Evolutionary conservation across 2,888 invertebrate genomes (phyloP), one percentile per base, ranked within the genome.

Genomic region (Drosophila koepferae): DNA sequence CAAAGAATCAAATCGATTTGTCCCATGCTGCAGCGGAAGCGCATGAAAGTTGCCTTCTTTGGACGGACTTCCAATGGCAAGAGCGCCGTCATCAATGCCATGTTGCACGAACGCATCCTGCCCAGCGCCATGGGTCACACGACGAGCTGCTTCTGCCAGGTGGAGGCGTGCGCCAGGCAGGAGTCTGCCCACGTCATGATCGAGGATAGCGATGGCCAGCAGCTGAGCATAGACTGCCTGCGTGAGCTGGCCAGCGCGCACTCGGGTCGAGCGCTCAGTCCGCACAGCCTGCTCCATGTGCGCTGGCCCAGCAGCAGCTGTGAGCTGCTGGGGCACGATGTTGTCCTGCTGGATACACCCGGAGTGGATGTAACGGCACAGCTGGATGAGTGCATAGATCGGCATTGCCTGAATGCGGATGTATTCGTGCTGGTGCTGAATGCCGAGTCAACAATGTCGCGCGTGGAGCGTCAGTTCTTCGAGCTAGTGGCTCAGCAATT

Each of bases 111-210:
- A 91, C 98, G 98, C 94, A 98, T 99, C 74, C 94, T 99, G 81
- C 99, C 99, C 0, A 98, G 98, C 91, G 99, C 98, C 63, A 99
- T 99, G 91, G 99, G 99, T 0, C 99, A 99, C 93, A 99, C 99
- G 2, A 99, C 99, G 60, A 99, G 99, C 94, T 99, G 99, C 93
- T 99, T 99, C 93, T 95, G 99, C 63, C 99, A 99, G 94, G 99
- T 99, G 4, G 82, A 79, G 46, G 91, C 90, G 10, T 98, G 98
- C 61, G 96, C 96, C 0, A 96, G 97, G 74, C 96, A 95, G 2
- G 96, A 96, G 60, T 97, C 97, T 86, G 96, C 98, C 0, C 98
- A 97, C 93, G 94, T 99, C 38, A 94, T 97, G 60, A 96, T 97
- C 9, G 98, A 98, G 89, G 96, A 96, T 63, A 95, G 96, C 0